Conservation (phyloP, 2,797 vertebrate species). For the Brachymystax lenok region DNA sequence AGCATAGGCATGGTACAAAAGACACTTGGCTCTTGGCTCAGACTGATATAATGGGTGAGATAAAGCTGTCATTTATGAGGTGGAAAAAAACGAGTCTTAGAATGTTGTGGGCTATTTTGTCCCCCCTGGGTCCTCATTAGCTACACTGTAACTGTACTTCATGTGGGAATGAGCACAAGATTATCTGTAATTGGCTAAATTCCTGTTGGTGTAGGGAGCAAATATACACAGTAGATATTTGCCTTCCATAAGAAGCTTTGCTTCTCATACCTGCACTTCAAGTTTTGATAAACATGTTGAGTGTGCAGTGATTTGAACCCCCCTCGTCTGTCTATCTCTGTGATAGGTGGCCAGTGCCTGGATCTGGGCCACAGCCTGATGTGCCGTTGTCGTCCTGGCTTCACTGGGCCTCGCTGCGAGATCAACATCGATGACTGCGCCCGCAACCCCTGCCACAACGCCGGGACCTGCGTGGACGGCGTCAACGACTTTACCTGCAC, state of each 20-base stretch:
- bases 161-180: neutral
- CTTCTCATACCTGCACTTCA: neutral
- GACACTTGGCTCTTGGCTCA: slow-evolving; percentile 26
- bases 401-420: slow-evolving; percentile 79
- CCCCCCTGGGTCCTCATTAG: slow-evolving; percentile 31
- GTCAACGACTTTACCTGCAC: slow-evolving; percentile 81
- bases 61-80: slow-evolving; percentile 19
- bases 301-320: neutral
- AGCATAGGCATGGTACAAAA: slow-evolving; percentile 22
- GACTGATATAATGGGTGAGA: slow-evolving; percentile 41
- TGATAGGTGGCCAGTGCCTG: slow-evolving; percentile 81
- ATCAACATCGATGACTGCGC: slow-evolving; percentile 85
- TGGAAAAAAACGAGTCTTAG: slow-evolving; percentile 1
- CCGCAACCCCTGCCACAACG: slow-evolving; percentile 81
- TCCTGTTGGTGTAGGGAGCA: slow-evolving; percentile 6
- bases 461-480: slow-evolving; percentile 87
- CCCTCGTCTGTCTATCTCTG: slow-evolving; percentile 3
- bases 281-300: neutral
- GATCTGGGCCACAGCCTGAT: slow-evolving; percentile 71
- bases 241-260: too few species aligned
- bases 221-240: neutral
- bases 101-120: slow-evolving; percentile 12
- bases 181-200: neutral
- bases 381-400: slow-evolving; percentile 83
- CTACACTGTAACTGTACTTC: neutral